Evolutionary conservation across 2,888 invertebrate species (phyloP), one percentile per base, ranked within the genome.

Genomic region (Lasioglossum zephyrum): DNA sequence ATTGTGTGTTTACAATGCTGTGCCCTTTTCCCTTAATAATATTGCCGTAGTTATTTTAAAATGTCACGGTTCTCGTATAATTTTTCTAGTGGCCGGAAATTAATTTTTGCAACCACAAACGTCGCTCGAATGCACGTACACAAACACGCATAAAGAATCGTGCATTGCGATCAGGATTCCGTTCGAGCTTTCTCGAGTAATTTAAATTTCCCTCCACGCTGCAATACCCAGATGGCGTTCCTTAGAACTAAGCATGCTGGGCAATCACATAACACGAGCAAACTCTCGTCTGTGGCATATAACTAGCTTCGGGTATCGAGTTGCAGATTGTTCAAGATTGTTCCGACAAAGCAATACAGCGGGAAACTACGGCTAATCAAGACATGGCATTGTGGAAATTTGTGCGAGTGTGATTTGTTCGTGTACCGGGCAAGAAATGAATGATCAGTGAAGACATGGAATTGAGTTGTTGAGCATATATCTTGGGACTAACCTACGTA

Each of bases 281-380:
- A 86, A 88, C 53, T 73, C 86, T 77, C 49, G 18, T 79, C 77
- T 81, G 73, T 81, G 74, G 53, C 74, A 87, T 88, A 78, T 87
- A 88, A 79, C 87, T 88, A 86, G 85, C 70, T 26, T 22, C 44
- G 39, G 41, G 26, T 78, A 53, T 66, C 75, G 66, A 49, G 69
- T 77, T 85, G n/a, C 63, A 76, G 77, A 79, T 77, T 77, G 73
- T 80, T 83, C 49, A 57, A 76, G 77, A 79, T 77, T 77, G 73
- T 80, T 83, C 49, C 85, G 66, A 86, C 72, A 63, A 76, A 78
- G 78, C 66, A 31, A 57, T 63, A 77, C 73, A 85, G 49, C 60
- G 44, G 41, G 44, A 79, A 77, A 70, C 18, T 79, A 85, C 76
- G 79, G 41, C 66, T 81, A 53, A 78, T 66, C 63, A 36, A 73